Conservation (phyloP, 2,797 vertebrate species). For the Gouania willdenowi region DNA sequence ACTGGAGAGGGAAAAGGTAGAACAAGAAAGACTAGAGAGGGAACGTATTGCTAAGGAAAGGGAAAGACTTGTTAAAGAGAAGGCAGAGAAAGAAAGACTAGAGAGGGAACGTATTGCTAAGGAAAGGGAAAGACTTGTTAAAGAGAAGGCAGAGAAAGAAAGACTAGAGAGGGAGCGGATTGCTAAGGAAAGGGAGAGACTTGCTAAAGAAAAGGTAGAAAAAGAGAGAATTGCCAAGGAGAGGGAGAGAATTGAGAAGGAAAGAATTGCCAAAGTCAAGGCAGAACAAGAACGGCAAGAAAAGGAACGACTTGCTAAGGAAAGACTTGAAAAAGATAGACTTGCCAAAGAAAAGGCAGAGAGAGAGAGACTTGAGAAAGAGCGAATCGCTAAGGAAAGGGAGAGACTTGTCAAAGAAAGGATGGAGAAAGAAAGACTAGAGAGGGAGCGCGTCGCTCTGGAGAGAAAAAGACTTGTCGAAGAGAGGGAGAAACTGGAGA, state of each 20-base stretch:
- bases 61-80: not conserved
- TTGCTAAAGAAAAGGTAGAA: conserved; percentile 24
- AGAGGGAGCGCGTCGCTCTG: not conserved
- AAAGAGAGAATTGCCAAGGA: not conserved
- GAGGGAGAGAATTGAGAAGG: not conserved
- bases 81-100: not conserved
- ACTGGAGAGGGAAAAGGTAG: not conserved
- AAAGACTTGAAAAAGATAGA: not conserved
- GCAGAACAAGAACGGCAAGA: not conserved
- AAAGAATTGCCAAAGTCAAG: not conserved
- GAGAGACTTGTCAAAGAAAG: conserved; percentile 4
- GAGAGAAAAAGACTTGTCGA: not conserved
- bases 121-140: conserved; percentile 3
- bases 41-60: not conserved
- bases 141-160: conserved; percentile 7
- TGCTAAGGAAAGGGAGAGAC: conserved; percentile 22
- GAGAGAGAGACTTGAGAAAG: not conserved
- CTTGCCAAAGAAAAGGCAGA: not conserved
- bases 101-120: not conserved
- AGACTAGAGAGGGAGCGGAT: not conserved
- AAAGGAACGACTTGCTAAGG: not conserved
- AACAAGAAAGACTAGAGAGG: not conserved
- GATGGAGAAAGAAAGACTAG: not conserved
- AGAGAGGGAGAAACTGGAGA: not conserved
- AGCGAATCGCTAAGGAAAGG: not conserved